Percentiles rank a stretch among this genome's conserved stretches.
phyloP scores from a whole-genome alignment of 1,140 invertebrate species.

The Leptopilina boulardi region DNA sequence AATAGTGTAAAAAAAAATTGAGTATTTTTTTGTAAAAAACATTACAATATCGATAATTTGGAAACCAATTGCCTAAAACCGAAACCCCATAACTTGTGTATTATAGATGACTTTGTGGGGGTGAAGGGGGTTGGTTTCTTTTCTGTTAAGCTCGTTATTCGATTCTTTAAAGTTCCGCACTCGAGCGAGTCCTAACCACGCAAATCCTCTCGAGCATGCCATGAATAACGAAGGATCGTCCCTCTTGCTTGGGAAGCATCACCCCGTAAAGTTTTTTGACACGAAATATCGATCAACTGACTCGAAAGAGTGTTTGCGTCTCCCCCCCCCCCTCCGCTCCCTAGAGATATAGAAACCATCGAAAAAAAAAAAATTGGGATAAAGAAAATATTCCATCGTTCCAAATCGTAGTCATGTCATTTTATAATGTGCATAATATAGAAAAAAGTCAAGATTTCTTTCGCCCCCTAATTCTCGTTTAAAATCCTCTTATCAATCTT shows the following conservation, averaged over 20 bases:
- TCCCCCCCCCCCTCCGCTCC: too few species aligned
- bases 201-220: conserved; percentile 25
- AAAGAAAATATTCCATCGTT: not conserved
- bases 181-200: conserved; percentile 24
- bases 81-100: not conserved
- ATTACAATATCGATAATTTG: not conserved
- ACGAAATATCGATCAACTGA: conserved; percentile 15
- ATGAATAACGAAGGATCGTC: conserved; percentile 31
- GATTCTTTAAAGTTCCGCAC: conserved; percentile 28
- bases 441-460: conserved; percentile 42
- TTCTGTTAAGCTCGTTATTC: conserved; percentile 19
- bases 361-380: too few species aligned
- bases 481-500: conserved; percentile 46
- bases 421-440: not conserved
- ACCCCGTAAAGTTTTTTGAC: conserved; percentile 12
- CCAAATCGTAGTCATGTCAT: not conserved
- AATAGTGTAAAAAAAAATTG: too few species aligned
- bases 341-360: not conserved
- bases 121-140: too few species aligned
- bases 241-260: conserved; percentile 1
- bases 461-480: conserved; percentile 65
- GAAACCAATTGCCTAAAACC: not conserved
- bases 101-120: not conserved
- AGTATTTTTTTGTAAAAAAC: too few species aligned
- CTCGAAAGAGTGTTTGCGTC: conserved; percentile 5